phyloP scores from a whole-genome alignment of 1,140 invertebrate species.

The Aphaenogaster ashmeadi region DNA sequence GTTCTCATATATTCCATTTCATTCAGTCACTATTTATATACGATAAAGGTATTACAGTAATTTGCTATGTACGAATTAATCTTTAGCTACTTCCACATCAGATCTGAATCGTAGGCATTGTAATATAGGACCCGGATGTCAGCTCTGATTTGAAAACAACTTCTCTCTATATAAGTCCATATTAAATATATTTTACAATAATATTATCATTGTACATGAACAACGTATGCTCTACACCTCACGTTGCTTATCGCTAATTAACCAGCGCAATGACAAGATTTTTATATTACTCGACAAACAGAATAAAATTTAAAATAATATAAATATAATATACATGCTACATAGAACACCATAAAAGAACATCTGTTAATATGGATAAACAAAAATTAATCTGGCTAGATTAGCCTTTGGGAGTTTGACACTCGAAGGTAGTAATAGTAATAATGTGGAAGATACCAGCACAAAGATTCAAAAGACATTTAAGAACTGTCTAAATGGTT shows the following conservation, averaged over 20 bases:
- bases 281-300: conserved; percentile 41
- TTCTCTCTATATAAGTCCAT: conserved; percentile 82
- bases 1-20: conserved; percentile 81
- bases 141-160: conserved; percentile 82
- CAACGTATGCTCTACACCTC: conserved; percentile 85
- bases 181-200: conserved; percentile 87
- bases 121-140: conserved; percentile 59
- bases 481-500: not conserved
- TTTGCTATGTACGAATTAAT: conserved; percentile 82
- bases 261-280: conserved; percentile 73
- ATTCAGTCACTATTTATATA: conserved; percentile 82
- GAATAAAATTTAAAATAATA: conserved; percentile 53
- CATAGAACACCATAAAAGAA: conserved; percentile 21
- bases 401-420: not conserved
- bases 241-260: conserved; percentile 75
- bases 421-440: not conserved
- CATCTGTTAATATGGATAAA: not conserved
- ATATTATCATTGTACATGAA: conserved; percentile 87
- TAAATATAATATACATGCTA: conserved; percentile 44
- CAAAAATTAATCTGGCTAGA: not conserved
- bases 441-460: not conserved
- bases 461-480: not conserved
- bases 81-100: conserved; percentile 79
- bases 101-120: conserved; percentile 73
- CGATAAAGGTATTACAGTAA: conserved; percentile 82